Percentiles rank a stretch among this genome's conserved stretches.
phyloP scores from a whole-genome alignment of 2,113 vertebrate species.

The Euleptes europaea region DNA sequence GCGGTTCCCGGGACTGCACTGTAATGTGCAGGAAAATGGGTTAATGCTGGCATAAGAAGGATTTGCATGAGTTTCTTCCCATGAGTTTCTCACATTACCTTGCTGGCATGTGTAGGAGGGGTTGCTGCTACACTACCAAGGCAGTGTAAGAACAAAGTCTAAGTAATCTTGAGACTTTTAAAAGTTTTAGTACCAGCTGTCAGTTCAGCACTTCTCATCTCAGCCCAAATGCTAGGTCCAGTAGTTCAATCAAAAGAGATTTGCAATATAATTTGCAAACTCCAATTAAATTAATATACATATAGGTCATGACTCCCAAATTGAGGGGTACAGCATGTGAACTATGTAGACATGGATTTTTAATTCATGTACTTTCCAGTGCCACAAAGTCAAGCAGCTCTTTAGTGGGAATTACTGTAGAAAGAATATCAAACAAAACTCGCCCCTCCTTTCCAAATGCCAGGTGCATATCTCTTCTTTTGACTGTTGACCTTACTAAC shows the following conservation, averaged over 20 bases:
- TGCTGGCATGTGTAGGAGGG: neutral
- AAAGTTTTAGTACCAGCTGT: neutral
- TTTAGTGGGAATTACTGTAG: neutral
- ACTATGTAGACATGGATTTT: neutral
- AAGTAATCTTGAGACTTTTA: neutral
- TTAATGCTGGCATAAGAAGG: neutral
- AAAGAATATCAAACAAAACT: neutral
- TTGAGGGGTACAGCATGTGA: neutral
- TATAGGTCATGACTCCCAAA: neutral
- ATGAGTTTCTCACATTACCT: neutral
- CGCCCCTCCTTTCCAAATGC: no score
- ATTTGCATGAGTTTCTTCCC: neutral
- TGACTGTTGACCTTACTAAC: neutral
- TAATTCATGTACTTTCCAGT: neutral
- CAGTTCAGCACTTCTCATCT: neutral
- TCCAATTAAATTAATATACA: neutral
- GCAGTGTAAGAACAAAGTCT: neutral
- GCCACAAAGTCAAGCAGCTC: neutral
- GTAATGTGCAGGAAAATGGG: neutral
- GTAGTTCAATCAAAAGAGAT: neutral
- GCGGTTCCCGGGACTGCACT: no score
- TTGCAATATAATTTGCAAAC: neutral
- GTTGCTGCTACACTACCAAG: neutral
- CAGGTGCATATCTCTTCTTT: neutral
- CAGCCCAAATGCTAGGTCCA: neutral